Conservation (phyloP, 2,888 invertebrate genomes). For the Morinoia aosen region DNA sequence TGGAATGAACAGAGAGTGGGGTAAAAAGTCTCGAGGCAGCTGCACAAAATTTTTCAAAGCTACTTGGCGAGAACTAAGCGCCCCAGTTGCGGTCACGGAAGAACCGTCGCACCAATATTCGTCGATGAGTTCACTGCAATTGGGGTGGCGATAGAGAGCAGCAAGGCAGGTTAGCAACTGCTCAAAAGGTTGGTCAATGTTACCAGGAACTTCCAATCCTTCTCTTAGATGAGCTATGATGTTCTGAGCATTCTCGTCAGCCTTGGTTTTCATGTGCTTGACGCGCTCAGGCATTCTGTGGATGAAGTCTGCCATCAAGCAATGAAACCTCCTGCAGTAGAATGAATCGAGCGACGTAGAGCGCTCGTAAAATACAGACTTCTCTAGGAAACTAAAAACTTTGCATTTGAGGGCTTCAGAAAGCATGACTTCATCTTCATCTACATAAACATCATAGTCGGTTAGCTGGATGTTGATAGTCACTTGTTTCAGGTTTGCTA, state of each 20-base stretch:
- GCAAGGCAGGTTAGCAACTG: conserved; percentile 85
- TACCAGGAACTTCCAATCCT: conserved; percentile 80
- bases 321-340: conserved; percentile 86
- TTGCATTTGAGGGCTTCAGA: conserved; percentile 65
- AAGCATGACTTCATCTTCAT: conserved; percentile 64
- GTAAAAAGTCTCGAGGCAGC: conserved; percentile 87
- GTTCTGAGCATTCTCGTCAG: conserved; percentile 84
- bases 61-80: conserved; percentile 74
- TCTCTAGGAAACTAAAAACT: conserved; percentile 65
- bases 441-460: conserved; percentile 62
- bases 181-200: conserved; percentile 85
- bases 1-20: conserved; percentile 86
- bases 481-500: conserved; percentile 71
- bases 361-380: conserved; percentile 60
- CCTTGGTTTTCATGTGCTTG: conserved; percentile 84
- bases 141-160: conserved; percentile 83
- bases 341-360: conserved; percentile 76
- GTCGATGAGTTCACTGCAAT: conserved; percentile 79
- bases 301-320: conserved; percentile 90
- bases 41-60: conserved; percentile 92
- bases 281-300: conserved; percentile 92
- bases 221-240: conserved; percentile 74
- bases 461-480: conserved; percentile 63
- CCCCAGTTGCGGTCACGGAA: conserved; percentile 60
- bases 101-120: conserved; percentile 81